phyloP scores from a whole-genome alignment of 2,797 vertebrate species.

The Trichosurus vulpecula region DNA sequence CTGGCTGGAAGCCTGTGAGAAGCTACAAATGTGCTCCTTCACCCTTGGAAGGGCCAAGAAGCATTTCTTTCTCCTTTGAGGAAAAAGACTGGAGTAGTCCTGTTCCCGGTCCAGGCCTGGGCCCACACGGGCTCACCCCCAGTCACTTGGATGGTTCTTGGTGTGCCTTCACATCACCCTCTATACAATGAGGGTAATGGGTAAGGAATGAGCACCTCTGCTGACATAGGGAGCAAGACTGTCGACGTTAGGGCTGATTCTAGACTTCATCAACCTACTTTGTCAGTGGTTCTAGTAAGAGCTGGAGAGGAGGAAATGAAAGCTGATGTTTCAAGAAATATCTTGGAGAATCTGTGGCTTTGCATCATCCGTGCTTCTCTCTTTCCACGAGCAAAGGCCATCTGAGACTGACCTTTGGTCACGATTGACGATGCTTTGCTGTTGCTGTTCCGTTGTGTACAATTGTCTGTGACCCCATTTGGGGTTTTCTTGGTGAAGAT shows the following conservation, averaged over 20 bases:
- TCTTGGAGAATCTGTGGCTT: background rate
- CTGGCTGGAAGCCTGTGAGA: background rate
- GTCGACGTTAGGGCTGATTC: background rate
- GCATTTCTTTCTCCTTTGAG: background rate
- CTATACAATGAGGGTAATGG: background rate
- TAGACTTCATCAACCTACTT: background rate
- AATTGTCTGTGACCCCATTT: background rate
- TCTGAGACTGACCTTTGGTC: background rate
- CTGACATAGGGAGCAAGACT: background rate
- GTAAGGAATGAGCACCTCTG: background rate
- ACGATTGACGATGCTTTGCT: background rate
- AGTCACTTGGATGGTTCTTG: background rate
- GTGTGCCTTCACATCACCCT: background rate
- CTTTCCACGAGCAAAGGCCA: fast-evolving
- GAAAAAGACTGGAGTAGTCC: background rate
- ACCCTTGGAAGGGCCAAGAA: background rate
- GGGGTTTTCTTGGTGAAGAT: background rate
- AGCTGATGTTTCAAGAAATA: background rate
- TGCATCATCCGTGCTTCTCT: background rate
- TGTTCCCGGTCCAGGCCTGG: background rate
- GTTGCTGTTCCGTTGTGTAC: background rate
- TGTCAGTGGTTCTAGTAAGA: background rate
- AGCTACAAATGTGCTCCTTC: background rate
- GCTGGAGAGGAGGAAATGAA: fast-evolving
- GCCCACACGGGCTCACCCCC: background rate